Evolutionary conservation across 2,797 vertebrate genomes (phyloP), one percentile per base, ranked within the genome.

Genomic region (Myiothlypis coronata): DNA sequence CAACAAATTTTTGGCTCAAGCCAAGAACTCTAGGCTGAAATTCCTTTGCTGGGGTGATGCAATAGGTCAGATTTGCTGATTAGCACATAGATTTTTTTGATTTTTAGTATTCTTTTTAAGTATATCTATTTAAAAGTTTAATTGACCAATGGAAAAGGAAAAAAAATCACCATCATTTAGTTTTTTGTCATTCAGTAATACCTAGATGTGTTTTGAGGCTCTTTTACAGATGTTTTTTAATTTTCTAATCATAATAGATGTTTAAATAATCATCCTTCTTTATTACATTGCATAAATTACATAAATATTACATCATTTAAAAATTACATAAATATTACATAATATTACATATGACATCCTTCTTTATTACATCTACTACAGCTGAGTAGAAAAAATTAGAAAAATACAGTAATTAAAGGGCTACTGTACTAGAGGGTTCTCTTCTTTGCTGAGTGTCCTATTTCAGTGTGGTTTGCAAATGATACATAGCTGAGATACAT

Each of bases 1-100:
- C 65, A 94, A 50, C 44, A 89, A 84, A 67, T 26, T 82, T 85
- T 91, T 91, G 65, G 76, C 76, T 93, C 55, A 77, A 81, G 85
- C 61, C 87, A 91, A 71, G 79, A 83, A 81, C 80, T 91, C 79
- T 59, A 81, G 86, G 43, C 69, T 76, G 46, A 76, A 86, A 87
- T 90, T 91, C 85, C 63, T 91, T 85, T 68, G 39, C 69, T 74
- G 14, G 23, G 30, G 7, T 94, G 86, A 84, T 80, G 67, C 80
- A 84, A 79, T 63, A 84, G 60, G 76, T 78, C 83, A 80, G 50
- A 93, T 83, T 76, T 93, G 43, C 76, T 72, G 81, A 94, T 95
- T 59, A 92, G 47, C 35, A 61, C 50, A 81, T 52, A 57, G 2
- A 59, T 47, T 39, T 92, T 84, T 94, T 90, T 1, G 14, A 71